Evolutionary conservation across 2,113 vertebrate species (phyloP).

Genomic region (Labeo catla): DNA sequence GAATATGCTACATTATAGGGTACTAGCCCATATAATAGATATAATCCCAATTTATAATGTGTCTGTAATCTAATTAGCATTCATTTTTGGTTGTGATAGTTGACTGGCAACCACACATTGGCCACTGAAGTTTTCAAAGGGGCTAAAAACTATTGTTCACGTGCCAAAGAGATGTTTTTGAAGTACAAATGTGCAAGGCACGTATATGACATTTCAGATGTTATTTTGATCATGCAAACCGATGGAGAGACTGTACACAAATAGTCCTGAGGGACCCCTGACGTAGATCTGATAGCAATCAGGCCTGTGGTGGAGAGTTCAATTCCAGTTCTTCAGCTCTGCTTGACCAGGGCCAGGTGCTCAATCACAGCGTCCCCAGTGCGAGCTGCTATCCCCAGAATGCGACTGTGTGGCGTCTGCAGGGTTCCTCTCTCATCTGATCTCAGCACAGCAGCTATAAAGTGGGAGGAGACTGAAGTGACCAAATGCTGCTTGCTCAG

Average conservation of each 20-base stretch:
- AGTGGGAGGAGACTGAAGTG: constrained; percentile 47
- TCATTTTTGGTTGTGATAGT: background rate
- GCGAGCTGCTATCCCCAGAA: constrained; percentile 78
- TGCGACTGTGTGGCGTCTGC: constrained; percentile 82
- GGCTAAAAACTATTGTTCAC: background rate
- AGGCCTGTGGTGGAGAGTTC: constrained; percentile 73
- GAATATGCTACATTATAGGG: background rate
- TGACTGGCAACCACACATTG: background rate
- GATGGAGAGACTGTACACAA: constrained; percentile 66
- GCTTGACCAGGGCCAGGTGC: constrained; percentile 74
- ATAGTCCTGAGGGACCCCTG: constrained; percentile 71
- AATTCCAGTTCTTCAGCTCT: constrained; percentile 68
- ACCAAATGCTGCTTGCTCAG: constrained; percentile 70
- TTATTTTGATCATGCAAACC: constrained; percentile 10
- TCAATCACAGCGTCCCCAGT: constrained; percentile 74
- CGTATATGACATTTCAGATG: background rate
- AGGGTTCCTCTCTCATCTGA: constrained; percentile 73
- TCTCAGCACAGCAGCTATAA: constrained; percentile 36
- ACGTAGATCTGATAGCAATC: constrained; percentile 66
- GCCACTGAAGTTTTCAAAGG: background rate
- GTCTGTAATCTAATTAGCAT: background rate
- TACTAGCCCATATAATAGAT: background rate
- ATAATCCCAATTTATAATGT: background rate
- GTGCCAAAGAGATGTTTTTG: background rate
- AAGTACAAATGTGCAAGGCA: background rate